These are phyloP conservation scores for Archilochus colubris DNA, from an alignment of 2,113 vertebrate genomes.

Conservation along the genomic window DNA sequence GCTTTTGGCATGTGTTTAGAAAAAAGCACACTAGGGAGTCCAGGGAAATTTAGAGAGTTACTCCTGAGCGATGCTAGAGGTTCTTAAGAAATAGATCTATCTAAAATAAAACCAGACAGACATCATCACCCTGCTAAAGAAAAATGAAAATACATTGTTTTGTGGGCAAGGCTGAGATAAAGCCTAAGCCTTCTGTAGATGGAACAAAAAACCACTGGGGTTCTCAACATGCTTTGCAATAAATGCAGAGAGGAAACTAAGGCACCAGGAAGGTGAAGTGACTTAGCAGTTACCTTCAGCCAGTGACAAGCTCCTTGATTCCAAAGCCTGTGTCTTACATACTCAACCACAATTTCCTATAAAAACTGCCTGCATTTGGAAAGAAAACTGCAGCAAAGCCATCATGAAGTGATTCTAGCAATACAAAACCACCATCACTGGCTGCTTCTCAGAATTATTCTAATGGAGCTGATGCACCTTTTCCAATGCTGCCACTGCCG, in stretches of 20 bases:
- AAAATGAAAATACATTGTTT: not conserved
- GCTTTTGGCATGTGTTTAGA: not conserved
- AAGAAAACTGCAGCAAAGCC: not conserved
- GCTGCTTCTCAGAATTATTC: not conserved
- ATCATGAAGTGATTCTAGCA: not conserved
- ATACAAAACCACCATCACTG: not conserved
- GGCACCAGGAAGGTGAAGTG: not conserved
- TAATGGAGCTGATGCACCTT: not conserved
- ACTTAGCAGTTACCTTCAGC: not conserved
- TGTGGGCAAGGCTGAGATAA: not conserved
- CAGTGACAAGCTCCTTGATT: not conserved
- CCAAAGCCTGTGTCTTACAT: not conserved
- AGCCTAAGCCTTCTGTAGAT: not conserved
- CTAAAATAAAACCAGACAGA: not conserved
- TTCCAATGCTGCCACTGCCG: not conserved
- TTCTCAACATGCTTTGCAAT: not conserved
- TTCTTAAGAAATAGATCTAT: not conserved
- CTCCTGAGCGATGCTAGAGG: not conserved
- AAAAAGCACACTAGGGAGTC: not conserved
- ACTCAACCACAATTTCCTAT: not conserved
- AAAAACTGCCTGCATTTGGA: not conserved
- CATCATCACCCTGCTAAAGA: not conserved
- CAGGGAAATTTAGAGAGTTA: not conserved
- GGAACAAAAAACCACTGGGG: not conserved
- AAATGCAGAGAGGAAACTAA: not conserved